These are phyloP conservation scores for Ephialtes manifestator DNA, from an alignment of 2,888 invertebrate genomes.

Conservation along the genomic window DNA sequence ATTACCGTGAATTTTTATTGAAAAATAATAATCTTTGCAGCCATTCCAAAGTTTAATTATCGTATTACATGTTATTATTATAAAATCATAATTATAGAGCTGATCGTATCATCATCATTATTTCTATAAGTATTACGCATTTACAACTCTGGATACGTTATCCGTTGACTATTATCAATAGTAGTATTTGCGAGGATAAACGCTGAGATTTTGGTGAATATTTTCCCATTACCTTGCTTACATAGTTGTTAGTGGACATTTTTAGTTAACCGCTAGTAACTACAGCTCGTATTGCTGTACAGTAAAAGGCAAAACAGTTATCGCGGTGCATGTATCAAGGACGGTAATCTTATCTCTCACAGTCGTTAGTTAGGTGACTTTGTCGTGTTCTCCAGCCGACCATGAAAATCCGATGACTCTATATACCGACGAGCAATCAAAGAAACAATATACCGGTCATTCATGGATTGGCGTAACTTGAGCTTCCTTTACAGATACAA, in stretches of 20 bases:
- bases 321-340: constrained; percentile 6
- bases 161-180: not conserved
- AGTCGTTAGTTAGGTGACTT: constrained; percentile 11
- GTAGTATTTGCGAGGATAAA: not conserved
- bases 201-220: not conserved
- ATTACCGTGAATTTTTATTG: too few species aligned
- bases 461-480: constrained; percentile 6
- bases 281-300: not conserved
- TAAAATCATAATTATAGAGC: too few species aligned
- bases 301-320: not conserved
- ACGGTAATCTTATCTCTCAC: constrained; percentile 40
- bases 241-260: not conserved
- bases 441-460: constrained; percentile 25
- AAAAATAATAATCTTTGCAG: too few species aligned
- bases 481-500: constrained; percentile 23
- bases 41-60: too few species aligned
- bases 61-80: too few species aligned
- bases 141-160: too few species aligned
- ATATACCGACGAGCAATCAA: constrained; percentile 6
- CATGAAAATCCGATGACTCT: constrained; percentile 28
- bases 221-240: not conserved
- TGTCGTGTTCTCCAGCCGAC: constrained; percentile 12
- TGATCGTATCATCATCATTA: too few species aligned
- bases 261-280: not conserved
- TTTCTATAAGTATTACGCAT: too few species aligned